A percentile compares a stretch with the other conserved stretches of the same genome.
Evolutionary conservation across 2,113 vertebrate genomes (phyloP).

Genomic region (Vulpes lagopus): DNA sequence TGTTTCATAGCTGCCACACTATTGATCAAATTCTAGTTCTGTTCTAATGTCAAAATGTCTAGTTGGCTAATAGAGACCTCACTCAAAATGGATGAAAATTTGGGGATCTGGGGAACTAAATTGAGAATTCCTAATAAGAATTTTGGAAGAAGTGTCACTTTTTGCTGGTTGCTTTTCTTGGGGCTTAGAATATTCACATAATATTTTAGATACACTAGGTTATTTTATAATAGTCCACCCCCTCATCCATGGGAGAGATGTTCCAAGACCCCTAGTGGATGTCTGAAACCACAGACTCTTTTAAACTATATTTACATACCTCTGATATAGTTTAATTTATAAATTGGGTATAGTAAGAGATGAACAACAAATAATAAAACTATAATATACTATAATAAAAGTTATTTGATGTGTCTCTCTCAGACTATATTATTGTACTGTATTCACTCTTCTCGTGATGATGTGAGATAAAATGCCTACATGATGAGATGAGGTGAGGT

Average conservation of each 20-base stretch:
- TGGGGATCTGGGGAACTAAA: neutral
- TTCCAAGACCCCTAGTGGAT: neutral
- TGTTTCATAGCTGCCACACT: neutral
- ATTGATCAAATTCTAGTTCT: neutral
- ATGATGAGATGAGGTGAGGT: neutral
- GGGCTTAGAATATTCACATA: neutral
- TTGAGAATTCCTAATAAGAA: neutral
- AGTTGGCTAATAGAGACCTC: neutral
- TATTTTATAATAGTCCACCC: neutral
- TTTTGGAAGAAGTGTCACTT: neutral
- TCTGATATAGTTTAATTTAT: neutral
- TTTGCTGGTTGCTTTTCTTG: neutral
- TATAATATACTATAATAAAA: neutral
- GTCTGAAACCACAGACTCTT: neutral
- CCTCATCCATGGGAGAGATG: neutral
- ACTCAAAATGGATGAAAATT: neutral
- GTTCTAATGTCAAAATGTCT: neutral
- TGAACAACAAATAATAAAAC: neutral
- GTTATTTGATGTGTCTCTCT: neutral
- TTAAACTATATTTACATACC: neutral
- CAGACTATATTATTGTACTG: neutral
- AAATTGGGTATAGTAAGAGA: neutral
- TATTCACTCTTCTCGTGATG: neutral
- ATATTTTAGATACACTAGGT: neutral
- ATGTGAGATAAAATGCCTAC: neutral